Percentiles rank a stretch among this genome's conserved stretches.
Conservation (phyloP, 2,113 vertebrate genomes). For the Bubo blakistoni region DNA sequence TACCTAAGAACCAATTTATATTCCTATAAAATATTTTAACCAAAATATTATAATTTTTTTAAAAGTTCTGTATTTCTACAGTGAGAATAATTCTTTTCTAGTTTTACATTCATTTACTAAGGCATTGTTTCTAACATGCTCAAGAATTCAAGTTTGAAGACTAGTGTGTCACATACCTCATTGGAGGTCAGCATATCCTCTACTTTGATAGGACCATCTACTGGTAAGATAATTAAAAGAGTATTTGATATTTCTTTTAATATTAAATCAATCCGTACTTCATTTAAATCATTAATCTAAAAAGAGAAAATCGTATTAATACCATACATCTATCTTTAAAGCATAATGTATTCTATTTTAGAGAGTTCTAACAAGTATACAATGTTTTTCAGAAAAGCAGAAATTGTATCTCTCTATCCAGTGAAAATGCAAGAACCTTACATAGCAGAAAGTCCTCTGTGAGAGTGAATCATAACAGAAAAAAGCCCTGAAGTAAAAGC, state of each 20-base stretch:
- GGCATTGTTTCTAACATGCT: neutral
- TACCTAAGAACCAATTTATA: neutral
- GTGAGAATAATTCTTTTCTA: neutral
- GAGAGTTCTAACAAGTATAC: neutral
- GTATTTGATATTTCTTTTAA: slow-evolving; percentile 80
- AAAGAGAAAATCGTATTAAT: neutral
- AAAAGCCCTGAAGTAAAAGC: neutral
- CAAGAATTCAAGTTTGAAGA: neutral
- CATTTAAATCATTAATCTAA: slow-evolving; percentile 77
- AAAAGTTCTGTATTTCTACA: neutral
- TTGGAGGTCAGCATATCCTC: slow-evolving; percentile 74
- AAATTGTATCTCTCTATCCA: neutral
- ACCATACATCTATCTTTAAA: neutral
- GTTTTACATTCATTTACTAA: neutral
- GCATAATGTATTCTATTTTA: neutral
- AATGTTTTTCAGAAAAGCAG: neutral
- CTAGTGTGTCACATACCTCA: slow-evolving; percentile 68
- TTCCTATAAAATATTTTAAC: neutral
- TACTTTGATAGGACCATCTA: slow-evolving; percentile 42
- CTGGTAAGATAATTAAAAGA: slow-evolving; percentile 75
- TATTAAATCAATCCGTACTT: slow-evolving; percentile 74
- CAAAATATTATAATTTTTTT: neutral
- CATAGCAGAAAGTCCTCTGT: neutral
- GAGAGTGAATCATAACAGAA: neutral
- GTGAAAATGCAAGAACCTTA: neutral